Conservation (phyloP, 2,797 vertebrate species). For the Tragopan temminckii region DNA sequence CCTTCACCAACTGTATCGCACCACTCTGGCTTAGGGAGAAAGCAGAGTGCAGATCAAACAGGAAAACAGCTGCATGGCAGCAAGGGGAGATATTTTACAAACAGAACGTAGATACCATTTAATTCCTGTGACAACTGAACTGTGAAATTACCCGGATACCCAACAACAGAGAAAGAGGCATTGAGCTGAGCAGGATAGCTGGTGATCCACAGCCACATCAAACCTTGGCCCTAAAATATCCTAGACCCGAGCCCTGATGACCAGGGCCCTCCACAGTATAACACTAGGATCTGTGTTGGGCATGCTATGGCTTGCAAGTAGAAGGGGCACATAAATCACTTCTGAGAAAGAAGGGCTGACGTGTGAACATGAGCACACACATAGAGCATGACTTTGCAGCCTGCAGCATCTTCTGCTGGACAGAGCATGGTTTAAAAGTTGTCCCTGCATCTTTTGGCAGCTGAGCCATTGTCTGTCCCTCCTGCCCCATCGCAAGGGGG, state of each 20-base stretch:
- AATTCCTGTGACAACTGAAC: background rate
- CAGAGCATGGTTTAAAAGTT: background rate
- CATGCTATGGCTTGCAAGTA: too few species aligned
- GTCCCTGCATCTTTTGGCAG: background rate
- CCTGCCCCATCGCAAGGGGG: background rate
- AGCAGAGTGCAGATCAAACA: background rate
- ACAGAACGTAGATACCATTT: background rate
- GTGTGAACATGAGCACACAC: too few species aligned
- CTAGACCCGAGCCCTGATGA: background rate
- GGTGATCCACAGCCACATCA: background rate
- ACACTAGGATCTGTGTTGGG: background rate
- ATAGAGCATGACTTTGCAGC: background rate
- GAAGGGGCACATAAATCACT: background rate
- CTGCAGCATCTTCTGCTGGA: background rate
- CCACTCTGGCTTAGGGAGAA: background rate
- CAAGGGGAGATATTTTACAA: rapidly evolving
- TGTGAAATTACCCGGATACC: background rate
- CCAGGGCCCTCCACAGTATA: background rate
- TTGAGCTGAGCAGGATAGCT: background rate
- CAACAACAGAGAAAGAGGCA: background rate
- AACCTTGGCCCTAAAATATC: background rate
- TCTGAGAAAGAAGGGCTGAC: background rate
- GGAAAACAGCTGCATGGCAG: background rate
- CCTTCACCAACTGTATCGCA: background rate
- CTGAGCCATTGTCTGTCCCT: rapidly evolving